A percentile compares a stretch with the other conserved stretches of the same genome.
These are phyloP conservation scores for Salvelinus alpinus DNA, from an alignment of 2,113 vertebrate genomes.

Conservation along the genomic window DNA sequence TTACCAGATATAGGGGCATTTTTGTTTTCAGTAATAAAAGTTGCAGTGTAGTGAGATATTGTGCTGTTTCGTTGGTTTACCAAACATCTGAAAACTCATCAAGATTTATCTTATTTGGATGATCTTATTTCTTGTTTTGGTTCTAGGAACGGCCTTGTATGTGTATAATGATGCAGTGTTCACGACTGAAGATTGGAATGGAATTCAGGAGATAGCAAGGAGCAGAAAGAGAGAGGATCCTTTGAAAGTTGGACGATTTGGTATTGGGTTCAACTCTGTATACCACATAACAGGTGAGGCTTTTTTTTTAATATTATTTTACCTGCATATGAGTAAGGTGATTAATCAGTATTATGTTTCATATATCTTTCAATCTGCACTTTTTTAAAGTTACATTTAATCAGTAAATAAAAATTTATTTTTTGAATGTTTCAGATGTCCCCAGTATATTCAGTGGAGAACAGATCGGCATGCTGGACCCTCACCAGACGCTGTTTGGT, in stretches of 20 bases:
- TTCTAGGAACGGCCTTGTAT: conserved; percentile 87
- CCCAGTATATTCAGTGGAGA: conserved; percentile 98
- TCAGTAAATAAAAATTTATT: not conserved
- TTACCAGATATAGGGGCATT: too few species aligned
- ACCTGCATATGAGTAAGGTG: not conserved
- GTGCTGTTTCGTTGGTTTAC: too few species aligned
- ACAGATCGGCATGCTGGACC: conserved; percentile 97
- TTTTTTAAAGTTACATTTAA: not conserved
- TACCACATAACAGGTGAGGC: conserved; percentile 95
- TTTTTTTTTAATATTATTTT: not conserved
- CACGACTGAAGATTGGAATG: conserved; percentile 93
- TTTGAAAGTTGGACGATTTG: conserved; percentile 96
- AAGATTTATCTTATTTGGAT: not conserved
- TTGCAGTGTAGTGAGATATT: too few species aligned
- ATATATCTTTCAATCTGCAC: not conserved
- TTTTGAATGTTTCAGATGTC: conserved; percentile 80
- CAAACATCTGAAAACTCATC: too few species aligned
- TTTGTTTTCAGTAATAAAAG: too few species aligned
- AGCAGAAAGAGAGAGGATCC: conserved; percentile 98
- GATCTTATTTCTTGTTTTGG: conserved; percentile 8
- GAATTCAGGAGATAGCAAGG: conserved; percentile 97
- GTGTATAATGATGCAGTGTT: conserved; percentile 95
- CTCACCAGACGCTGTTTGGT: conserved; percentile 94
- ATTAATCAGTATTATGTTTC: not conserved
- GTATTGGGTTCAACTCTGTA: conserved; percentile 98